phyloP scores from a whole-genome alignment of 2,888 invertebrate species.

The Drosophila anceps region DNA sequence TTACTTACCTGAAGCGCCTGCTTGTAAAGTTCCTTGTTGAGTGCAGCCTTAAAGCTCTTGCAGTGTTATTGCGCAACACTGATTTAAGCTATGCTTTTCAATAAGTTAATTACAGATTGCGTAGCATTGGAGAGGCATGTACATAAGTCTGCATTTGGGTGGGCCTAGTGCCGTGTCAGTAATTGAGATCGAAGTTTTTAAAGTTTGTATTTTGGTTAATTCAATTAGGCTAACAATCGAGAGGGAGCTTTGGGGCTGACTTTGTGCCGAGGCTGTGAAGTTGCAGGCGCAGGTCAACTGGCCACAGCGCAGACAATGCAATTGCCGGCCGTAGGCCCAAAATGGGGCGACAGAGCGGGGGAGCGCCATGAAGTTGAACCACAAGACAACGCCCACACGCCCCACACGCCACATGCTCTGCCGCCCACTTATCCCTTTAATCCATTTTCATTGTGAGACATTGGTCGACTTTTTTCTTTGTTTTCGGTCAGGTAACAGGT shows the following conservation, averaged over 20 bases:
- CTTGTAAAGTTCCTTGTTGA: background rate
- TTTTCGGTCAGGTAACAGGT: conserved; percentile 25
- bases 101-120: background rate
- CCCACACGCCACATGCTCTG: conserved; percentile 5
- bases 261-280: conserved; percentile 10
- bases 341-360: too few relatives aligned
- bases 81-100: background rate
- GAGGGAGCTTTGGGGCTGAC: conserved; percentile 4
- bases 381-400: conserved; percentile 4
- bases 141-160: background rate
- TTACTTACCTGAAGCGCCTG: background rate
- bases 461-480: background rate
- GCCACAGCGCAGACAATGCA: conserved; percentile 21
- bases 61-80: background rate
- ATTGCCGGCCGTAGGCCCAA: background rate
- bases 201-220: conserved; percentile 28
- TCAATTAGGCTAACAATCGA: conserved; percentile 49
- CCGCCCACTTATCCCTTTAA: conserved; percentile 59
- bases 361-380: background rate
- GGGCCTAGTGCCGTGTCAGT: background rate
- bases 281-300: conserved; percentile 13
- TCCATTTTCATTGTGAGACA: conserved; percentile 61
- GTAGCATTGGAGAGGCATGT: background rate
- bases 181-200: conserved; percentile 10
- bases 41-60: background rate